A percentile compares a stretch with the other conserved stretches of the same genome.
Evolutionary conservation across 1,140 invertebrate species (phyloP).

Genomic region (Ceratoteleas bidentatus): DNA sequence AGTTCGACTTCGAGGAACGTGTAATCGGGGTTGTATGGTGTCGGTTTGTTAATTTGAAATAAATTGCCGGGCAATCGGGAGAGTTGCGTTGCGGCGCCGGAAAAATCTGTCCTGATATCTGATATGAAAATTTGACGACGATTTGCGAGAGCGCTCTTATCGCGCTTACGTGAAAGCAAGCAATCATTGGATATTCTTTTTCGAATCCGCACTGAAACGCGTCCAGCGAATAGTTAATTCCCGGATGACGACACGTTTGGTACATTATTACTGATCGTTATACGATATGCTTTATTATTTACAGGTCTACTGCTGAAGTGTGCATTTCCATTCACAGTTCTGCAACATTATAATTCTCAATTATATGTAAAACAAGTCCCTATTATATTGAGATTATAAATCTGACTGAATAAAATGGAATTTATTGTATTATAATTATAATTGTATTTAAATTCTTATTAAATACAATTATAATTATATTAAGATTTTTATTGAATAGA

Average conservation of each 20-base stretch:
- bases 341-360: no score
- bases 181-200: slow-evolving; percentile 43
- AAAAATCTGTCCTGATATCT: slow-evolving; percentile 25
- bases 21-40: no score
- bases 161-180: slow-evolving; percentile 42
- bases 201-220: slow-evolving; percentile 44
- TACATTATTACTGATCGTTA: slow-evolving; percentile 42
- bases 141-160: slow-evolving; percentile 32
- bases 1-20: no score
- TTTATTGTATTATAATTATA: no score
- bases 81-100: slow-evolving; percentile 6
- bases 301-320: no score
- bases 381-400: no score
- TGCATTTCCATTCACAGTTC: no score
- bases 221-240: slow-evolving; percentile 43
- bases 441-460: no score
- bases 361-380: no score
- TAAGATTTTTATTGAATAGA: no score
- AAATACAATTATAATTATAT: no score
- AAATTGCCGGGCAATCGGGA: slow-evolving; percentile 17
- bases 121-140: slow-evolving; percentile 45
- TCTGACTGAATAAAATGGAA: no score
- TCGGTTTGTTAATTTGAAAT: slow-evolving; percentile 7
- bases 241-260: slow-evolving; percentile 38
- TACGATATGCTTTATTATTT: slow-evolving; percentile 16